Evolutionary conservation across 2,888 invertebrate genomes (phyloP), one percentile per base, ranked within the genome.

Genomic region (Polyommatus icarus): DNA sequence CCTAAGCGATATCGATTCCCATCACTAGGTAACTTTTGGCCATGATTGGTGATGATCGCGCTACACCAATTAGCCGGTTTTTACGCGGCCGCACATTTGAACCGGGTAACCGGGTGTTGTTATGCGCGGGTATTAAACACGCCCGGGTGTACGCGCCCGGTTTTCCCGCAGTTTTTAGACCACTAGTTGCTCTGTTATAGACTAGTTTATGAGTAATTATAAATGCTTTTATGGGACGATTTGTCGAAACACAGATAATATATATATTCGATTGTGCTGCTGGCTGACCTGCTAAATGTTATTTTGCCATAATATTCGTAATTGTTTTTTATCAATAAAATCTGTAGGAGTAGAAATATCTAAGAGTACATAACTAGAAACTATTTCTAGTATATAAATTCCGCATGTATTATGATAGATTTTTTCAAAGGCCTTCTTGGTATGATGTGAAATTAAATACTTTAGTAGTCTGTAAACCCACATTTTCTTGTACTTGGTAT

Each of bases 11-110:
- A 79, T 29, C 75, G 78, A 77, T 73, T 77, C 78, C 81, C 90
- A 87, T 86, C 91, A 88, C 91, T 90, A 90, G 80, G 82, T 84
- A 83, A 84, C 85, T 86, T 87, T 86, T 85, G 86, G 85, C 75
- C 75, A 75, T 89, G 90, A 91, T 90, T 88, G 88, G 87, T 87
- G 59, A 90, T 91, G 91, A 91, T 91, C 91, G 87, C 84, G 84
- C 83, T 85, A 85, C 86, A 86, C 88, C 92, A 92, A 93, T 93
- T 91, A 92, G 91, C 89, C 88, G 88, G 88, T 93, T 93, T 93
- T 93, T 93, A 91, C 91, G 87, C 89, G 83, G 86, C 87, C 88
- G 83, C 88, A 87, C 89, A 90, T 91, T 89, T 88, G 87, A 85
- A 85, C 83, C 85, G 88, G 87, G 88, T 90, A 89, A 91, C 80